Evolutionary conservation across 2,888 invertebrate genomes (phyloP).

Genomic region (Parapristionchus giblindavisi): DNA sequence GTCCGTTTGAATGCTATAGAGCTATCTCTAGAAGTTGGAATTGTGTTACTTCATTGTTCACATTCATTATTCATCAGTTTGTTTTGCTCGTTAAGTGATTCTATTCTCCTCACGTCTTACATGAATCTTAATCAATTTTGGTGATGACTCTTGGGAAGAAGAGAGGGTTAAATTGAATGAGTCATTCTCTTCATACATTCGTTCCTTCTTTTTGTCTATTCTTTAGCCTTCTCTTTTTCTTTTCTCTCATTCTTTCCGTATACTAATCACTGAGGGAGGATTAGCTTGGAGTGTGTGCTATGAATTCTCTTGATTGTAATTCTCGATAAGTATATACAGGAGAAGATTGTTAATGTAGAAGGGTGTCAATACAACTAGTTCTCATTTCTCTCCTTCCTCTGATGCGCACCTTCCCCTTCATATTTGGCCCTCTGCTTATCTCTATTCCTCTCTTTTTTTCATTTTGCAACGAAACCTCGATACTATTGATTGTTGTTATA

Average conservation of each 20-base stretch:
- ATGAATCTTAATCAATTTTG: neutral
- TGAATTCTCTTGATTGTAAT: neutral
- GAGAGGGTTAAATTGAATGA: conserved; percentile 13
- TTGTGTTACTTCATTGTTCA: neutral
- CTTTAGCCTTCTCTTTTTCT: conserved; percentile 7
- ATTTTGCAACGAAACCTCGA: no score
- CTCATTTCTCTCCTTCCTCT: neutral
- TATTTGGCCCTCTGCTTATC: conserved; percentile 13
- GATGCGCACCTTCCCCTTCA: neutral
- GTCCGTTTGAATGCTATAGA: no score
- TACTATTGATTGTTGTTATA: no score
- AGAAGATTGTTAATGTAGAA: conserved; percentile 3
- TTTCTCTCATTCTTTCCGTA: neutral
- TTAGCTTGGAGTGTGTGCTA: neutral
- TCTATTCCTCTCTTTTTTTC: conserved; percentile 3
- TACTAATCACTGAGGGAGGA: neutral
- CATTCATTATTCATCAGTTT: neutral
- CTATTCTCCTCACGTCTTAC: neutral
- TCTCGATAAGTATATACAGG: no score
- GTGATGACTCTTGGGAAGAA: neutral
- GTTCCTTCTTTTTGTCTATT: conserved; percentile 19
- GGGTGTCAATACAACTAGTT: conserved; percentile 6
- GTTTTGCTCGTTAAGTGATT: neutral
- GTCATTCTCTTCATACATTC: neutral
- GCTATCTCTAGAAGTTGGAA: no score